Base-by-base conservation (phyloP, 2,888 invertebrate genomes). In the Cylindroiulus punctatus region DNA sequence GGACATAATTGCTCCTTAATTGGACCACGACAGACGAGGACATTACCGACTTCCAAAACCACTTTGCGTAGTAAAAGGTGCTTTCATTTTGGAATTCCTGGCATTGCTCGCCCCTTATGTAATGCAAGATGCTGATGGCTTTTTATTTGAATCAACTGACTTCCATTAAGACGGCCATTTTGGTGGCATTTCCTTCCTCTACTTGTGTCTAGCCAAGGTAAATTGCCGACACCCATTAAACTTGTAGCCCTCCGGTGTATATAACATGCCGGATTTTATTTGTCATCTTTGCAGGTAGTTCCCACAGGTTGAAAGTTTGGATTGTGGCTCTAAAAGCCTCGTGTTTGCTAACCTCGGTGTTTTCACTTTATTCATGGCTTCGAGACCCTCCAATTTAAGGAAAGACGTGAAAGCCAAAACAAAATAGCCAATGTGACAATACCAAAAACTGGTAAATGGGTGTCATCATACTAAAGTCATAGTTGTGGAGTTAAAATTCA, bases 11-110 rank as follows among this genome's bases (percentile, higher is more conserved):
- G 22, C 65, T 65, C 26, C 65, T 65, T 65, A 65, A 65, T 65
- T 65, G 65, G 65, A 26, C 26, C 10, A 26, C 65, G 26, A 65
- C 19, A 26, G 65, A 26, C 7, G 65, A 26, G 65, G 26, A 65
- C 65, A 65, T 65, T 65, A 65, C 65, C 65, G 65, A 65, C 65
- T 65, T 65, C 52, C 26, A 26, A 65, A 65, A 65, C 65, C 65
- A 65, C 65, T 65, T 65, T 65, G 26, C 65, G 65, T 65, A 10
- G 26, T 65, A 12, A 44, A 44, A 65, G 65, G 26, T 65, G 19
- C 65, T 26, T 65, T 22, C n/a, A 65, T 65, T 65, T 65, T 26
- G 19, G 26, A n/a, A 65, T 65, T 65, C 65, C n/a, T 65, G 65
- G 26, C 65, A 26, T 65, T 65, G 65, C 65, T 65, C 65, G 26